Evolutionary conservation across 1,140 invertebrate genomes (phyloP).

Genomic region (Drosophila sulfurigaster): DNA sequence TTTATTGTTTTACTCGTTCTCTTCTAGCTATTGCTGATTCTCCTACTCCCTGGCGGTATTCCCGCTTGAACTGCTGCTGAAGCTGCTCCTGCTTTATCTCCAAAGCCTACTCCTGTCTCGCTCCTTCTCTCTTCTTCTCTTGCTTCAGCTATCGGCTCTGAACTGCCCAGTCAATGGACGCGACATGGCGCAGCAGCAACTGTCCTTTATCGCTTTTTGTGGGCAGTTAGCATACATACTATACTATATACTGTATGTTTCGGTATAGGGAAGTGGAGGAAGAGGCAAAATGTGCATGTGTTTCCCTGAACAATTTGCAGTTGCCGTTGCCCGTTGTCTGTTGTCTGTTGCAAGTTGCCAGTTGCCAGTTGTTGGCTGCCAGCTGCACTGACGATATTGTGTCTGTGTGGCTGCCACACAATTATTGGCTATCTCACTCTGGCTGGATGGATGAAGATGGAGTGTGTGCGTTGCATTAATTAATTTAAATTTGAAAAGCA

Average conservation of each 20-base stretch:
- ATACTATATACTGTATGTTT: slow-evolving; percentile 28
- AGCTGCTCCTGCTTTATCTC: not conserved
- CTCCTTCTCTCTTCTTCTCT: not conserved
- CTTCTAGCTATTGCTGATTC: too few relatives aligned
- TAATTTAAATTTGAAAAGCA: slow-evolving; percentile 77
- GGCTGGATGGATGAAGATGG: slow-evolving; percentile 27
- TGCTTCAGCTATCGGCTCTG: not conserved
- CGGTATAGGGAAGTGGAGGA: not conserved
- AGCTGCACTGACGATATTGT: slow-evolving; percentile 60
- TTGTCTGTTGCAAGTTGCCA: slow-evolving; percentile 30
- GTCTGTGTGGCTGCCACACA: slow-evolving; percentile 26
- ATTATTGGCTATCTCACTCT: slow-evolving; percentile 23
- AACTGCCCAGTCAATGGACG: slow-evolving; percentile 17
- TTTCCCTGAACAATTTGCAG: slow-evolving; percentile 71
- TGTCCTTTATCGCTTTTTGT: slow-evolving; percentile 81
- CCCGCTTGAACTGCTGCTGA: too few relatives aligned
- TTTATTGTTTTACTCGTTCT: not conserved
- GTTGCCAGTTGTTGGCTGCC: slow-evolving; percentile 62
- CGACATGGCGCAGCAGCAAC: slow-evolving; percentile 54
- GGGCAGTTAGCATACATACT: slow-evolving; percentile 75
- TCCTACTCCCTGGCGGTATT: too few relatives aligned
- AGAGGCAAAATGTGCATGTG: slow-evolving; percentile 51
- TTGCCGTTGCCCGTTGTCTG: slow-evolving; percentile 27
- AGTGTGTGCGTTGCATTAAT: slow-evolving; percentile 71
- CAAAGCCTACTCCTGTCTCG: not conserved